A percentile compares a stretch with the other conserved stretches of the same genome.
Conservation (phyloP, 2,113 vertebrate genomes). For the Chionodraco myersi region DNA sequence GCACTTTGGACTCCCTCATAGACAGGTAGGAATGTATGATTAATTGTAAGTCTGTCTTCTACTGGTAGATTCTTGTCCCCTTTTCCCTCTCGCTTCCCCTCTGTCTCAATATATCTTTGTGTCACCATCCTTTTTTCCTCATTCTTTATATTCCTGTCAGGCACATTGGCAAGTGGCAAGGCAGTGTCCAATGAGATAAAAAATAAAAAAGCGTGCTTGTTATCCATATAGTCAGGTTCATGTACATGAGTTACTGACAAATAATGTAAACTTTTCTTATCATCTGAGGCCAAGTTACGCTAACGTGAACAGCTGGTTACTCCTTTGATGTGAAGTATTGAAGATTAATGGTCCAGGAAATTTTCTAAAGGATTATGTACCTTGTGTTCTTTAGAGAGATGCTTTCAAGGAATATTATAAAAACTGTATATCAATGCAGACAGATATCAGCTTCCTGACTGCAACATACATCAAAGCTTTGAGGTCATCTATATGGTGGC, state of each 20-base stretch:
- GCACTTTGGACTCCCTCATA: slow-evolving; percentile 75
- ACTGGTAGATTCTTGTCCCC: slow-evolving; percentile 74
- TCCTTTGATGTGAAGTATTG: background rate
- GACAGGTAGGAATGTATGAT: slow-evolving; percentile 83
- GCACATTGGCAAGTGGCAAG: background rate
- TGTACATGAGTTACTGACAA: background rate
- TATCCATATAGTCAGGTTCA: background rate
- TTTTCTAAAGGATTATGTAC: background rate
- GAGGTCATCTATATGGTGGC: too few species aligned
- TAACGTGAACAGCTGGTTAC: background rate
- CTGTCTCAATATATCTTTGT: slow-evolving; percentile 20
- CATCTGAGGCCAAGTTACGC: background rate
- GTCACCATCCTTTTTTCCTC: slow-evolving; percentile 3
- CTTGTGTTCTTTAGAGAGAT: background rate
- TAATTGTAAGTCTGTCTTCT: slow-evolving; percentile 70
- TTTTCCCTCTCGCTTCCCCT: slow-evolving; percentile 26
- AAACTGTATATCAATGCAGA: background rate
- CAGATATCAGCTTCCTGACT: background rate
- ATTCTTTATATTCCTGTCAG: background rate
- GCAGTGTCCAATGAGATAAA: slow-evolving; percentile 11
- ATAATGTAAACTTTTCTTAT: background rate
- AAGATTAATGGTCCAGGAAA: background rate
- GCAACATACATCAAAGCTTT: background rate
- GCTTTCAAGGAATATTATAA: background rate
- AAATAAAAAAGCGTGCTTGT: background rate